phyloP scores from a whole-genome alignment of 2,888 invertebrate species.

The Pedicia rivosa region DNA sequence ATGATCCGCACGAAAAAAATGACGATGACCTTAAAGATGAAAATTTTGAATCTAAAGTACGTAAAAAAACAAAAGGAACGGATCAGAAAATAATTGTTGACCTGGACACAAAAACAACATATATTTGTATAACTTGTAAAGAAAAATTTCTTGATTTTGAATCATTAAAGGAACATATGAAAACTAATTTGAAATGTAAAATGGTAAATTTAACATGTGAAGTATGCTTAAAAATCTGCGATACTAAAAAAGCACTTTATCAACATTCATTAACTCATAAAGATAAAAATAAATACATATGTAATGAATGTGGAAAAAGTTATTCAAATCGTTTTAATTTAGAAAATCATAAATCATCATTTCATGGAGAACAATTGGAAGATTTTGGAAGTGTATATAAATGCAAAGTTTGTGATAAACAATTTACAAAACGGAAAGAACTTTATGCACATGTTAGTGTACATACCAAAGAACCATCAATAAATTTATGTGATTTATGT shows the following conservation, averaged over 20 bases:
- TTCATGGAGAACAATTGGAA: slow-evolving; percentile 7
- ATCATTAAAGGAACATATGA: slow-evolving; percentile 7
- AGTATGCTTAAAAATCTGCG: slow-evolving; percentile 5
- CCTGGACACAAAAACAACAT: slow-evolving; percentile 6
- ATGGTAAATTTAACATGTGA: slow-evolving; percentile 6
- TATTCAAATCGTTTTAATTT: slow-evolving; percentile 8
- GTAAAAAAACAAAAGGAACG: no score
- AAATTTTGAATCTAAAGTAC: background rate
- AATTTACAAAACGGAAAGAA: slow-evolving; percentile 8
- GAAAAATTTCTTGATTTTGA: slow-evolving; percentile 4
- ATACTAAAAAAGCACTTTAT: slow-evolving; percentile 6
- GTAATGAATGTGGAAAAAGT: slow-evolving; percentile 9
- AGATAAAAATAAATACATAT: slow-evolving; percentile 1
- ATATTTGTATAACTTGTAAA: slow-evolving; percentile 9
- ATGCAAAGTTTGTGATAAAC: slow-evolving; percentile 7
- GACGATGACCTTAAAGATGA: background rate
- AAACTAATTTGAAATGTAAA: slow-evolving; percentile 4
- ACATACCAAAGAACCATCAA: background rate
- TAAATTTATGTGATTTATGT: slow-evolving; percentile 7
- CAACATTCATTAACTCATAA: slow-evolving; percentile 7
- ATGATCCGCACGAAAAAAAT: background rate
- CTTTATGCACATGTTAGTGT: slow-evolving; percentile 6
- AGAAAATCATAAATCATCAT: slow-evolving; percentile 8
- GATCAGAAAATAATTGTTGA: slow-evolving; percentile 2
- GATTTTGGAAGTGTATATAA: slow-evolving; percentile 7